Evolutionary conservation across 2,113 vertebrate genomes (phyloP).

Genomic region (Leucoraja erinaceus): DNA sequence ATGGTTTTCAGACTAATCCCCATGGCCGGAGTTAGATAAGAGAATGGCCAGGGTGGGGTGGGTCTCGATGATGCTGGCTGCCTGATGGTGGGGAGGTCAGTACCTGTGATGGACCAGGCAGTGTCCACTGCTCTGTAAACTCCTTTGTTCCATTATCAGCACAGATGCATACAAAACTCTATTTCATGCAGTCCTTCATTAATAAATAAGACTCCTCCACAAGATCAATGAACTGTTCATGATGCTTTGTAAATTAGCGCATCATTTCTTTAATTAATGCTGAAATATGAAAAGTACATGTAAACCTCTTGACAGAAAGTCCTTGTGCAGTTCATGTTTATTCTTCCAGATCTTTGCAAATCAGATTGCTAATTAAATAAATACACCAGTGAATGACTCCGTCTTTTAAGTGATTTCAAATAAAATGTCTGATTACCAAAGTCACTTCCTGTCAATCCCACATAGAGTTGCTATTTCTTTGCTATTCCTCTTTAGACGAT

Average conservation of each 20-base stretch:
- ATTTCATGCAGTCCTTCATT: not conserved
- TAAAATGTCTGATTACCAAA: constrained; percentile 30
- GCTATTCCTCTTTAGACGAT: constrained; percentile 8
- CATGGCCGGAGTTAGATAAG: no score
- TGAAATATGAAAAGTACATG: constrained; percentile 36
- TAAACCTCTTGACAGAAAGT: constrained; percentile 36
- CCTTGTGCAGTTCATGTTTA: constrained; percentile 37
- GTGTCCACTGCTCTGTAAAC: no score
- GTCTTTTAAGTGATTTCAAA: constrained; percentile 33
- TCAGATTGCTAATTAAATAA: constrained; percentile 38
- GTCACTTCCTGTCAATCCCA: constrained; percentile 19
- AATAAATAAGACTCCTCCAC: constrained; percentile 34
- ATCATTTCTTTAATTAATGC: constrained; percentile 36
- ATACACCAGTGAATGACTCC: constrained; percentile 29
- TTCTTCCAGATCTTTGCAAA: constrained; percentile 37
- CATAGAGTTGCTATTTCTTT: not conserved
- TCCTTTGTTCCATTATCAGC: no score
- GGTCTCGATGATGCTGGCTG: no score
- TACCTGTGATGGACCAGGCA: no score
- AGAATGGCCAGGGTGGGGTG: no score
- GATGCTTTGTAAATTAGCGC: constrained; percentile 29
- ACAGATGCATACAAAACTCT: not conserved
- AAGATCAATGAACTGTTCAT: constrained; percentile 26
- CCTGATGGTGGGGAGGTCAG: no score
- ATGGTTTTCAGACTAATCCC: no score